Percentiles rank a stretch among this genome's conserved stretches.
phyloP scores from a whole-genome alignment of 2,113 vertebrate genomes.

The Turdus rufiventris region DNA sequence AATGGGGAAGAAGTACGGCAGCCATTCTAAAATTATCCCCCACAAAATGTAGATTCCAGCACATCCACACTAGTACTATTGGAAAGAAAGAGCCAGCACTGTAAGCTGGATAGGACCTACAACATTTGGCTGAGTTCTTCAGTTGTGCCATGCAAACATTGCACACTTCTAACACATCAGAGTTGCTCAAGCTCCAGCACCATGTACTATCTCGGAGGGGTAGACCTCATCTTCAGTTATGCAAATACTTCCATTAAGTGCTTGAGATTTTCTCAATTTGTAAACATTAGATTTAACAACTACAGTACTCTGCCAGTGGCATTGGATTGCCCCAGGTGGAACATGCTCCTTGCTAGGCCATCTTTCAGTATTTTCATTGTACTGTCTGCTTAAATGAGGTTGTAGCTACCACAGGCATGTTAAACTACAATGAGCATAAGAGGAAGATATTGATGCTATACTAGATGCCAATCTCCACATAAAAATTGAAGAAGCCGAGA shows the following conservation, averaged over 20 bases:
- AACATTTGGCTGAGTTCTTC: background rate
- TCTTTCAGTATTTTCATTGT: background rate
- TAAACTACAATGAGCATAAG: accelerated
- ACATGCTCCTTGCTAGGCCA: background rate
- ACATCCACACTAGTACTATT: background rate
- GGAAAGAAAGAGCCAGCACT: background rate
- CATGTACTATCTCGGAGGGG: background rate
- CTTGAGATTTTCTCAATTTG: background rate
- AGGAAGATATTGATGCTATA: accelerated
- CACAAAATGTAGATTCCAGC: background rate
- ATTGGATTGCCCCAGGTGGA: background rate
- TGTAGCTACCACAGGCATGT: background rate
- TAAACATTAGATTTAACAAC: background rate
- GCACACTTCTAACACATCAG: background rate
- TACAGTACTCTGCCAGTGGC: background rate
- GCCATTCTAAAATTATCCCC: background rate
- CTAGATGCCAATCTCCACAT: background rate
- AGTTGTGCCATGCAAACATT: background rate
- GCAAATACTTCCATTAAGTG: background rate
- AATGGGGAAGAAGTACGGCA: background rate
- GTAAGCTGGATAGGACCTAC: too few relatives aligned
- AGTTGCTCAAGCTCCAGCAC: background rate
- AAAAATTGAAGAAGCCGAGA: background rate
- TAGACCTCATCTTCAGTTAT: too few relatives aligned
- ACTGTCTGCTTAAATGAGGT: background rate